These are phyloP conservation scores for Trididemnum nubilum DNA, from an alignment of 23 tunicate species.

Conservation along the genomic window DNA sequence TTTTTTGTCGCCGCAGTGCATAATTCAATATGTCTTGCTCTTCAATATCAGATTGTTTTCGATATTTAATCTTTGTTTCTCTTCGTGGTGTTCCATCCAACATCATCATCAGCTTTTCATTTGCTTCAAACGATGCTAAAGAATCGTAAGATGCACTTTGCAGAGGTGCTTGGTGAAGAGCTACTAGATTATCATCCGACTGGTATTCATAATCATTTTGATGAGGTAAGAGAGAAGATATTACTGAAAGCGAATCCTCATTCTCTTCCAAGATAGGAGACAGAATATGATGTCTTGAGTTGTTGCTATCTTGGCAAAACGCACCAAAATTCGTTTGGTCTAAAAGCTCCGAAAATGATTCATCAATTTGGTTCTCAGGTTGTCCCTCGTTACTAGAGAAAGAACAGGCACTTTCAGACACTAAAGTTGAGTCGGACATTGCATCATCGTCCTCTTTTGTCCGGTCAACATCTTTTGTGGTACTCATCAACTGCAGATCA, in stretches of 20 bases:
- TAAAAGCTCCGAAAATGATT: background rate
- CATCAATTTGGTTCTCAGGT: background rate
- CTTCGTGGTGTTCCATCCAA: slow-evolving; percentile 2
- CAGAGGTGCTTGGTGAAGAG: background rate
- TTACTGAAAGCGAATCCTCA: slow-evolving; percentile 35
- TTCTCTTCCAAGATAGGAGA: slow-evolving; percentile 76
- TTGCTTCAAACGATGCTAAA: slow-evolving; percentile 80
- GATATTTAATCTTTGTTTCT: background rate
- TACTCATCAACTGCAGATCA: background rate
- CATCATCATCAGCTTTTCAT: slow-evolving; percentile 45
- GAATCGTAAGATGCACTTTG: slow-evolving; percentile 63
- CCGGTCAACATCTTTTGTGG: background rate
- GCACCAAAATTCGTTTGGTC: background rate
- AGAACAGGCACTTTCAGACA: background rate
- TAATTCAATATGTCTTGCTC: slow-evolving; percentile 21
- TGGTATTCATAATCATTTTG: background rate
- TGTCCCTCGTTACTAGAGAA: background rate
- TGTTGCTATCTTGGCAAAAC: slow-evolving; percentile 8
- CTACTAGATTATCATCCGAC: background rate
- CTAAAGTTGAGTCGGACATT: background rate
- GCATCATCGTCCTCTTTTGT: slow-evolving; percentile 6
- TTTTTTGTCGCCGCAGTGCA: background rate
- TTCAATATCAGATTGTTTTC: background rate
- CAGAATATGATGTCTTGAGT: slow-evolving; percentile 30
- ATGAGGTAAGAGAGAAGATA: slow-evolving; percentile 8